Evolutionary conservation across 2,888 invertebrate genomes (phyloP).

Genomic region (Germaria angustata): DNA sequence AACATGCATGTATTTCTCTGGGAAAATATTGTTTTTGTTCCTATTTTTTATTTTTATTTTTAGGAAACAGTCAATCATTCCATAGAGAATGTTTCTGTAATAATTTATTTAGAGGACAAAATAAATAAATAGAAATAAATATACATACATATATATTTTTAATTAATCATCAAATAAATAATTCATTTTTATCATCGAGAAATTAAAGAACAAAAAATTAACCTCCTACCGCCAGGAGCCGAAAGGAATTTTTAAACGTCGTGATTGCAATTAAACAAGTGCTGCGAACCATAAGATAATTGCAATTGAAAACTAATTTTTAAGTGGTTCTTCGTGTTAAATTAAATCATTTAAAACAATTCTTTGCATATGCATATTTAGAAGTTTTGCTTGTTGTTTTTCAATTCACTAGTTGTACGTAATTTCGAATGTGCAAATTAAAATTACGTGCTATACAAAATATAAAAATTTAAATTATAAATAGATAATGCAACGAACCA

Average conservation of each 20-base stretch:
- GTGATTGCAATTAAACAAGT: conserved; percentile 36
- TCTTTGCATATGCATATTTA: conserved; percentile 26
- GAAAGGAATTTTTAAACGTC: background rate
- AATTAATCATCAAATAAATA: background rate
- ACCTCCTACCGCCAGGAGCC: conserved; percentile 1
- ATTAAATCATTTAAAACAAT: conserved; percentile 45
- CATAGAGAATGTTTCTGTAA: too few species aligned
- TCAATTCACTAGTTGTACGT: too few species aligned
- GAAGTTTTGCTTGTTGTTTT: background rate
- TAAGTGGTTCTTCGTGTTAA: background rate
- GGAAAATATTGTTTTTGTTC: too few species aligned
- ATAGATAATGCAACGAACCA: too few species aligned
- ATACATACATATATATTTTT: conserved; percentile 22
- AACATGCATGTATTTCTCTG: too few species aligned
- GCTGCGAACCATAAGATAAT: background rate
- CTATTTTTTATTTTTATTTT: too few species aligned
- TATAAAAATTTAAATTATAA: too few species aligned
- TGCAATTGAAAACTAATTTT: background rate
- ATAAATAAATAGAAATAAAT: too few species aligned
- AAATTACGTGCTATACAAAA: too few species aligned
- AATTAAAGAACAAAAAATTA: conserved; percentile 4
- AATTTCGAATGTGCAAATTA: too few species aligned
- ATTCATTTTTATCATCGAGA: background rate
- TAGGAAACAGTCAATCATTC: too few species aligned
- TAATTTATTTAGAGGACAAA: too few species aligned